phyloP scores from a whole-genome alignment of 2,888 invertebrate species.

The Neoscelio sp. region DNA sequence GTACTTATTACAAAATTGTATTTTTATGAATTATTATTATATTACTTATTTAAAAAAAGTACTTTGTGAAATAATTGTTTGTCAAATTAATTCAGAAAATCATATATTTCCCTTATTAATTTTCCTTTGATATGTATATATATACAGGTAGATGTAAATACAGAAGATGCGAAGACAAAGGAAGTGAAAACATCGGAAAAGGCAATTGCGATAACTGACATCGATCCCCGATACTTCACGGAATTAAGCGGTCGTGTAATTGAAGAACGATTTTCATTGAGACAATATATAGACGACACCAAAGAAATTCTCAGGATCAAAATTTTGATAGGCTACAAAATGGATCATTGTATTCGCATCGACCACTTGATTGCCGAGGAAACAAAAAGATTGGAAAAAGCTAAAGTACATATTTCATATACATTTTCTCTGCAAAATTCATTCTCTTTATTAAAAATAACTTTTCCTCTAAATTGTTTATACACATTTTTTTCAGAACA shows the following conservation, averaged over 20 bases:
- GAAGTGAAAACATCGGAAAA: constrained; percentile 84
- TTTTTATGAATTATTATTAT: no score
- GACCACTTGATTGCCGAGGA: constrained; percentile 85
- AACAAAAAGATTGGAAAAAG: constrained; percentile 83
- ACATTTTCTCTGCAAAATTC: no score
- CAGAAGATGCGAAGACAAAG: constrained; percentile 69
- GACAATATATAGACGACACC: constrained; percentile 85
- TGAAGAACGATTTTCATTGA: constrained; percentile 85
- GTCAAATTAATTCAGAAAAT: no score
- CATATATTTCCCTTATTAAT: background rate
- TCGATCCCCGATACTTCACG: constrained; percentile 87
- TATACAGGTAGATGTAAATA: constrained; percentile 71
- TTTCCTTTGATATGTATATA: background rate
- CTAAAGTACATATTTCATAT: constrained; percentile 82
- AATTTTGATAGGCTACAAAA: constrained; percentile 84
- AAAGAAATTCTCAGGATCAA: constrained; percentile 84
- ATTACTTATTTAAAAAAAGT: no score
- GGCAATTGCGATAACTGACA: constrained; percentile 86
- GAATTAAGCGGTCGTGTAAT: constrained; percentile 86
- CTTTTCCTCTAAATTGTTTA: no score
- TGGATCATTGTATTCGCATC: constrained; percentile 84
- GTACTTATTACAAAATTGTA: no score
- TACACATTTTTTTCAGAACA: constrained; percentile 66
- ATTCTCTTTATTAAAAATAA: no score
- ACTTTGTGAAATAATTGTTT: no score